Percentiles rank a stretch among this genome's conserved stretches.
Evolutionary conservation across 2,113 vertebrate genomes (phyloP).

Genomic region (Pteropus alecto): DNA sequence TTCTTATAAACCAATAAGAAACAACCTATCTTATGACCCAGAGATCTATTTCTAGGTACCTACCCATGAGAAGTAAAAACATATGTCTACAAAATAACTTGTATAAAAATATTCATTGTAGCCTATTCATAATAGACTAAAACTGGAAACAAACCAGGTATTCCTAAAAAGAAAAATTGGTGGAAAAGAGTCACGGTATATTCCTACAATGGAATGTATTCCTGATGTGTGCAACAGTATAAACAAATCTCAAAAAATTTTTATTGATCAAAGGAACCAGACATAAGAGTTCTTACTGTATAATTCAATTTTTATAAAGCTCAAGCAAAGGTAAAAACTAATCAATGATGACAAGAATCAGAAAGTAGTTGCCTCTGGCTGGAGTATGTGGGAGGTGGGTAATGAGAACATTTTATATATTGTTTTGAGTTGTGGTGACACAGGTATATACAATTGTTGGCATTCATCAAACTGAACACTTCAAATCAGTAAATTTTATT

Average conservation of each 20-base stretch:
- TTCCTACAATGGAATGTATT: background rate
- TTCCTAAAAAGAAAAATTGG: background rate
- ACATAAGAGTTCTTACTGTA: background rate
- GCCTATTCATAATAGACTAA: background rate
- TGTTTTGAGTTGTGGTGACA: background rate
- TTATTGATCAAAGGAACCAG: background rate
- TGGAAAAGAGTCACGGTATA: background rate
- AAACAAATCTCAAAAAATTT: background rate
- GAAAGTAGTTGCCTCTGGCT: background rate
- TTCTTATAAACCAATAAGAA: background rate
- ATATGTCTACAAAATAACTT: background rate
- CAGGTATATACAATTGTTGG: background rate
- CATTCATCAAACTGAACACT: background rate
- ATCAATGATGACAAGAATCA: background rate
- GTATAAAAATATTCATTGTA: background rate
- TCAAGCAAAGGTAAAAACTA: background rate
- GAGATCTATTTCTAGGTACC: background rate
- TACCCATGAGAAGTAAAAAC: background rate
- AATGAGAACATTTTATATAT: background rate
- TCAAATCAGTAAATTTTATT: background rate
- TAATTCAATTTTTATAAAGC: background rate
- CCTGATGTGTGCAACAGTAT: background rate
- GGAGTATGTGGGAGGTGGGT: rapidly evolving
- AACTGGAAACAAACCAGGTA: background rate
- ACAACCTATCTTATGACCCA: background rate